Base-by-base conservation (phyloP, 2,113 vertebrate species). In the Muntiacus muntjak region DNA sequence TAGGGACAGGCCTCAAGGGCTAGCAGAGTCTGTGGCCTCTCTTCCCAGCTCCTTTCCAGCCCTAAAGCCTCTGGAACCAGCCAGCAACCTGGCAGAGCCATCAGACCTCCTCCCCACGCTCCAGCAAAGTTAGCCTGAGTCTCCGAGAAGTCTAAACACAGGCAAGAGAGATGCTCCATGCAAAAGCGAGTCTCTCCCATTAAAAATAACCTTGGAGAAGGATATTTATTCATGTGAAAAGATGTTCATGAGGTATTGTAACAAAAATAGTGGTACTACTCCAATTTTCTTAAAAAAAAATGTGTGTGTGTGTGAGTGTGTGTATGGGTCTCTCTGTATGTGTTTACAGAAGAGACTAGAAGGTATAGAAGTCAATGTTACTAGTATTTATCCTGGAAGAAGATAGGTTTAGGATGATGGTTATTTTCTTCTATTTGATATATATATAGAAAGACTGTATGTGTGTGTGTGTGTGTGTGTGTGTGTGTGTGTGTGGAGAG, bases 351-450 rank as follows among this genome's bases (percentile, higher is more conserved):
- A 91, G 91, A 95, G 52, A 71, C 54, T 26, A 54, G 55, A 88
- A 87, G 82, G 36, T 54, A 50, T 21, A 87, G 89, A 89, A 89
- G 26, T 78, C 60, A 26, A 3, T 9, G 40, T 79, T 43, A 47
- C 26, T 90, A 79, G 43, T 55, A 62, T 87, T 95, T 95, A 55
- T 89, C 84, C 62, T 87, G 50, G 87, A 92, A 89, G 78, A 87
- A 93, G 91, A 67, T 3, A 55, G 33, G 62, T 28, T 71, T 76
- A 36, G 78, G 23, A 52, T 40, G 57, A 50, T 87, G 33, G 89
- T 33, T 40, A 26, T 87, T 89, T 67, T 64, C 40, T 79, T 50
- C 74, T 33, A 47, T 52, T 52, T 82, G 55, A 40, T 33, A 57
- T 14, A 57, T 14, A 58, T 45, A 87, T 25, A 47, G 74, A 94